Conservation (phyloP, 2,888 invertebrate species). For the Suillia variegata region DNA sequence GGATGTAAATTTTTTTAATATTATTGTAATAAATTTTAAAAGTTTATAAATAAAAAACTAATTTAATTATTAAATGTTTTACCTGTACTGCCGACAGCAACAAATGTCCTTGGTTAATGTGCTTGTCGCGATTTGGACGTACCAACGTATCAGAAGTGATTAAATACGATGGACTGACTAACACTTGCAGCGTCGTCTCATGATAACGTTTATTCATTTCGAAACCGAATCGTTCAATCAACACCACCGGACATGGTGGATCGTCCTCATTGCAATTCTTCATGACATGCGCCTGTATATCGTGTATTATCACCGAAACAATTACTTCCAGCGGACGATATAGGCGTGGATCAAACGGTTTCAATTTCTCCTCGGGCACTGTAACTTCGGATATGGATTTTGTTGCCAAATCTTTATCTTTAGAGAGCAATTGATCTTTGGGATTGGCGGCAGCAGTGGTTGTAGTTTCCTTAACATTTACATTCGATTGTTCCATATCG, state of each 20-base stretch:
- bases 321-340: conserved; percentile 91
- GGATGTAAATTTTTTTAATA: no score
- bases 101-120: conserved; percentile 83
- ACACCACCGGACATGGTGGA: conserved; percentile 87
- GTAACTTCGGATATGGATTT: conserved; percentile 60
- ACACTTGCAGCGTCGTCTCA: conserved; percentile 89
- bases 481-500: conserved; percentile 79
- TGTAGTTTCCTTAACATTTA: conserved; percentile 59
- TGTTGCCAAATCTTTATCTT: conserved; percentile 55
- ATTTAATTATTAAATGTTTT: no score
- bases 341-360: conserved; percentile 81
- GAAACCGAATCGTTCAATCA: conserved; percentile 91
- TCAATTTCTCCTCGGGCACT: conserved; percentile 67
- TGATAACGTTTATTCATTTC: conserved; percentile 95
- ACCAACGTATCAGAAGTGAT: conserved; percentile 76
- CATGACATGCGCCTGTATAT: conserved; percentile 89
- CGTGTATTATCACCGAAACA: conserved; percentile 91
- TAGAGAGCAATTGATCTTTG: conserved; percentile 60
- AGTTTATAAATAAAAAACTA: no score
- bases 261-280: conserved; percentile 86
- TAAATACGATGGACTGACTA: conserved; percentile 86
- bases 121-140: conserved; percentile 71
- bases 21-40: no score
- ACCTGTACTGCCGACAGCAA: conserved; percentile 85
- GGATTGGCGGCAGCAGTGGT: conserved; percentile 60